Evolutionary conservation across 2,113 vertebrate species (phyloP).

Genomic region (Python bivittatus): DNA sequence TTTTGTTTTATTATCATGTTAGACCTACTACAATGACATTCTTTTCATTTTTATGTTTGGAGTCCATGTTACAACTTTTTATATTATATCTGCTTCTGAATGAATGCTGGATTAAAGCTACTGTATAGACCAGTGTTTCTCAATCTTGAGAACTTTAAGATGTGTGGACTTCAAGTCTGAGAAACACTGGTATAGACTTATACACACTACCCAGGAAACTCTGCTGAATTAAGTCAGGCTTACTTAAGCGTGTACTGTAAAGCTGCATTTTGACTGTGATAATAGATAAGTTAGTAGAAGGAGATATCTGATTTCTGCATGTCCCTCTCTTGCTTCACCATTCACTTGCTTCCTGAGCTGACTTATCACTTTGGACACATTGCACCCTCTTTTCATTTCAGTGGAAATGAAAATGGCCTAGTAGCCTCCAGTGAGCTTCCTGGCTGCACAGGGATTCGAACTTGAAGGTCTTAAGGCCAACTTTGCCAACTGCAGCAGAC

Average conservation of each 20-base stretch:
- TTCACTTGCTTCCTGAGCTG: not conserved
- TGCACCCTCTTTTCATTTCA: not conserved
- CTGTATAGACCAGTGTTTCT: too few species aligned
- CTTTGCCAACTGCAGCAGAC: not conserved
- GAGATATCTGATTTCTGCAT: constrained; percentile 6
- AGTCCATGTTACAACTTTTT: not conserved
- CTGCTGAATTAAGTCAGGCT: not conserved
- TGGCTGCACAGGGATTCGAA: not conserved
- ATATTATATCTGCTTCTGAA: not conserved
- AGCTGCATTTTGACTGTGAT: constrained; percentile 8
- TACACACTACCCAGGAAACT: not conserved
- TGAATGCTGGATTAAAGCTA: constrained; percentile 1
- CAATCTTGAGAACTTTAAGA: too few species aligned
- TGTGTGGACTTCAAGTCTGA: too few species aligned
- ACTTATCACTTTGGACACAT: constrained; percentile 4
- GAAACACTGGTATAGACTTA: not conserved
- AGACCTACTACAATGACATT: constrained; percentile 24
- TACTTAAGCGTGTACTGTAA: not conserved
- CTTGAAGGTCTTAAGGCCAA: not conserved
- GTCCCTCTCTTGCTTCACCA: not conserved
- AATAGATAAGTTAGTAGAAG: not conserved
- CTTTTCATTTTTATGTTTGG: constrained; percentile 8
- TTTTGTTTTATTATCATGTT: constrained; percentile 9
- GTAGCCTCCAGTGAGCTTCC: not conserved
- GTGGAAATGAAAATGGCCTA: not conserved